Base-by-base conservation (phyloP, 1,140 invertebrate species). In the Scaptomyza montana region DNA sequence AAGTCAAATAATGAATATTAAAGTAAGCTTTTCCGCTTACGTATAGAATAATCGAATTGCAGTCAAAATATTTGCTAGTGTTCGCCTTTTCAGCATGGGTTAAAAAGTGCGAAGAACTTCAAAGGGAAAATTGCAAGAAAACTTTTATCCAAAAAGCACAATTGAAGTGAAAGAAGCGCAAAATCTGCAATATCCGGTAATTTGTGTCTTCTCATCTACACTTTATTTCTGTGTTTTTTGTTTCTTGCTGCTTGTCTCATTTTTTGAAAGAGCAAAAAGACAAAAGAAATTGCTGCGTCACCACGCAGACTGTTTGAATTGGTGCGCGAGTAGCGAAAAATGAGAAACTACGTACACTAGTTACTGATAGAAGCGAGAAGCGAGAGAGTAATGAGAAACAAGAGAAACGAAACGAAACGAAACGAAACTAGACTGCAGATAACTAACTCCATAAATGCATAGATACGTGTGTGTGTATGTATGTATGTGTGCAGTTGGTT, bases 121-220 rank as follows among this genome's bases (percentile, higher is more conserved):
- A 67, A 60, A 51, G 50, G 13, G n/a, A 68, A 61, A 61, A 49
- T 49, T 68, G n/a, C 36, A 12, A 12, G 36, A 39, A 39, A 39
- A 39, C 8, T 12, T 4, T n/a, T n/a, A n/a, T 5, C 10, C 33
- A 47, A 54, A 47, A 41, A 21, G 33, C 63, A 39, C 43, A 68
- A 80, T 68, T 65, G 72, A 7, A 33, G 33, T 39, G 55, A 72
- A 64, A 72, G 50, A 73, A 79, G 47, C 59, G 57, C 65, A 41
- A 73, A 67, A 84, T 84, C 64, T 79, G 80, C 80, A 79, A 84
- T 79, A 79, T 84, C 73, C 80, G 73, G 57, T 57, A 64, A 73
- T 77, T 79, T 73, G 62, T 51, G 33, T 69, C 56, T 60, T 30
- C 39, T 21, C 41, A 6, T 49, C 25, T 54, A 28, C n/a, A 9